Percentiles rank a stretch among this genome's conserved stretches.
These are phyloP conservation scores for Drosophila nasuta DNA, from an alignment of 1,140 invertebrate species.

Conservation along the genomic window DNA sequence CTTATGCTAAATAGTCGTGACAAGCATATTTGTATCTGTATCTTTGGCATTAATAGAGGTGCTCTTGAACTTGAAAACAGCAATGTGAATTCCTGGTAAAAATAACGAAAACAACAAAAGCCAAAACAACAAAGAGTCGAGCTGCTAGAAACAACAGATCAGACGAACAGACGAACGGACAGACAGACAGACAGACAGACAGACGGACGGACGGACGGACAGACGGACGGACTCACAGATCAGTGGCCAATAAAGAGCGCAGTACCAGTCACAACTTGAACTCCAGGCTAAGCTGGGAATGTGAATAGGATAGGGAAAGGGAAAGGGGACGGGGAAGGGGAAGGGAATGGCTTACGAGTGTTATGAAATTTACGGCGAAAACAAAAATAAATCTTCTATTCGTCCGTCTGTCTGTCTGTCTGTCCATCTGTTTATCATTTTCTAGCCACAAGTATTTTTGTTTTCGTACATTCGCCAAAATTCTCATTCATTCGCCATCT, in stretches of 20 bases:
- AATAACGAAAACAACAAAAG: conserved; percentile 59
- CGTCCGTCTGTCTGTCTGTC: neutral
- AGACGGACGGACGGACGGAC: neutral
- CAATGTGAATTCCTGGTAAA: conserved; percentile 62
- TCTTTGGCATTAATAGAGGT: conserved; percentile 20
- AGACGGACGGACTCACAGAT: conserved; percentile 3
- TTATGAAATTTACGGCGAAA: conserved; percentile 72
- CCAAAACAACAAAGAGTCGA: conserved; percentile 17
- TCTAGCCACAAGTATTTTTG: conserved; percentile 9
- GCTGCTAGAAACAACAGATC: conserved; percentile 18
- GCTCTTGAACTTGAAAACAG: conserved; percentile 77
- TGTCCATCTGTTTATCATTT: neutral
- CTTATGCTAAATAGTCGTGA: conserved; percentile 39
- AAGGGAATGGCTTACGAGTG: conserved; percentile 52
- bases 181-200: neutral
- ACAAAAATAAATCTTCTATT: conserved; percentile 72
- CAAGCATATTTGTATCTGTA: conserved; percentile 11
- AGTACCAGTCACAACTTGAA: conserved; percentile 3
- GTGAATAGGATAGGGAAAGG: neutral
- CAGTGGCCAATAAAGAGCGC: neutral
- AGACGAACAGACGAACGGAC: conserved; percentile 6
- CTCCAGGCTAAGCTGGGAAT: neutral
- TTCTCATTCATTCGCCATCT: conserved; percentile 3
- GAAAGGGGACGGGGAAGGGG: conserved; percentile 28
- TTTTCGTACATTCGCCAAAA: neutral